Base-by-base conservation (phyloP, 2,113 vertebrate species). In the Coracopsis vasa region DNA sequence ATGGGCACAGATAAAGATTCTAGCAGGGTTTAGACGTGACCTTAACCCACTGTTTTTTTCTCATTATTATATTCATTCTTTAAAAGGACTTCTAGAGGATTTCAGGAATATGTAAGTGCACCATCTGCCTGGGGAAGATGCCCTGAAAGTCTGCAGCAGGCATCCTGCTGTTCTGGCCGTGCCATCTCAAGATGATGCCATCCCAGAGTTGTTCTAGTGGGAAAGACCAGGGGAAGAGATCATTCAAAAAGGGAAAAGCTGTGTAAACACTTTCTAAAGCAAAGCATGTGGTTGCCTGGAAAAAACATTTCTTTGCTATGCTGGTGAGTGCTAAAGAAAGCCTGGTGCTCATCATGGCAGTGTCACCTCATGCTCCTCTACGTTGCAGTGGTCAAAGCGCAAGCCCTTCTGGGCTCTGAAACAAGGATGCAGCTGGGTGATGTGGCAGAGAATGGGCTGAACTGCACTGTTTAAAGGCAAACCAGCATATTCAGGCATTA, bases 201-300 rank as follows among this genome's bases (percentile, higher is more conserved):
- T 29, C 39, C 25, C 27, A 45, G 62, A 69, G 7, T 12, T 85
- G 61, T 50, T 42, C 41, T 20, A 16, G 23, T 27, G 19, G 29
- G 37, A 65, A 84, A 74, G 53, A 45, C 3, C 24, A 65, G 37
- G 25, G 11, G 5, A 65, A 11, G 33, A 41, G 31, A 39, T 56
- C 7, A 19, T 78, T 62, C n/a, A 53, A 37, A 53, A 72, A 61
- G 2, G 9, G 24, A 48, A 45, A 35, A 56, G 50, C 23, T 9
- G 12, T 33, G 15, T 25, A 65, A 58, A 19, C 13, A 16, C 37
- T 18, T 71, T 16, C 9, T 33, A 11, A 66, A 86, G 51, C 1
- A 1, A 77, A 66, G 23, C 2, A 0, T 20, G 58, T 18, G 16
- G 11, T 54, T 2, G 0, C 11, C 44, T 0, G 0, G 21, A 21